Conservation (phyloP, 2,888 invertebrate species). For the Hydriomena furcata region DNA sequence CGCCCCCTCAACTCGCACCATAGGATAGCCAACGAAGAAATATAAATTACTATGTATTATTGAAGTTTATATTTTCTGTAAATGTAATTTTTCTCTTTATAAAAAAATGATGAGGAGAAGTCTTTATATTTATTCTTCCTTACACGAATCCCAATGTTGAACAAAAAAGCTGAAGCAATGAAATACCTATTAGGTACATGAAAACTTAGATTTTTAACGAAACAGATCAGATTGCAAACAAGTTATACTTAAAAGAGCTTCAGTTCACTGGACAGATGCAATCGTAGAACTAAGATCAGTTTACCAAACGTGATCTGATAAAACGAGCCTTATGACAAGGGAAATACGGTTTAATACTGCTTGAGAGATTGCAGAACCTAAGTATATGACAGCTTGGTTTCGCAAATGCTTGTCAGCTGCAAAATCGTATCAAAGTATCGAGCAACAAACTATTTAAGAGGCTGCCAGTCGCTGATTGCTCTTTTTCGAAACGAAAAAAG, state of each 20-base stretch:
- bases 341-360: slow-evolving; percentile 1
- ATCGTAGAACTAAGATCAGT: slow-evolving; percentile 11
- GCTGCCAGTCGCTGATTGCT: no score
- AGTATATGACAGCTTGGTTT: background rate
- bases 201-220: background rate
- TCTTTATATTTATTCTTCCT: slow-evolving; percentile 3
- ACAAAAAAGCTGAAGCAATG: no score
- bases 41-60: slow-evolving; percentile 65
- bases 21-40: slow-evolving; percentile 84
- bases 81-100: slow-evolving; percentile 31
- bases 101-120: slow-evolving; percentile 28
- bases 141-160: background rate
- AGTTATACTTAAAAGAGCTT: no score
- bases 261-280: background rate
- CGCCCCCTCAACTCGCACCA: slow-evolving; percentile 89
- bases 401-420: background rate
- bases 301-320: background rate
- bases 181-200: no score
- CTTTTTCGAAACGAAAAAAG: no score
- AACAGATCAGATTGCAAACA: background rate
- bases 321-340: background rate
- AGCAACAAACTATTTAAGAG: background rate
- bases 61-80: slow-evolving; percentile 34
- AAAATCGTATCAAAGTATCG: background rate
- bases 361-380: background rate